A percentile compares a stretch with the other conserved stretches of the same genome.
Evolutionary conservation across 2,113 vertebrate genomes (phyloP).

Genomic region (Myanophis thanlyinensis): DNA sequence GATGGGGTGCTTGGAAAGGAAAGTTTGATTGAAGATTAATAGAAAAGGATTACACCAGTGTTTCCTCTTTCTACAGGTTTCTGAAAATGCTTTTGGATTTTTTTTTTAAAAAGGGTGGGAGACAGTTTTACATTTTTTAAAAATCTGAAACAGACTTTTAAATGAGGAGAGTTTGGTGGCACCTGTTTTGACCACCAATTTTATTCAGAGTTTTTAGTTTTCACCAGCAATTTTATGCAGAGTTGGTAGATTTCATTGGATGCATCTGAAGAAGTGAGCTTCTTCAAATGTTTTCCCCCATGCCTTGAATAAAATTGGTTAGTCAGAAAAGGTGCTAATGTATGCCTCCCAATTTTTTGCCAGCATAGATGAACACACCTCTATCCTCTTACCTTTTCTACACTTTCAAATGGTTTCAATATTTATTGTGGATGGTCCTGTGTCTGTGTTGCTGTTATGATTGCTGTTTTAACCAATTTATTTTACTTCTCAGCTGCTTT

Average conservation of each 20-base stretch:
- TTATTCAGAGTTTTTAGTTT: background rate
- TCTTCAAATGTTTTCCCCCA: no score
- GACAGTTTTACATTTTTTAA: background rate
- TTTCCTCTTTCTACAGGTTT: background rate
- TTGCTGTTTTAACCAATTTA: background rate
- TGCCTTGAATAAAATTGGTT: background rate
- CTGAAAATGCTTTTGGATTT: background rate
- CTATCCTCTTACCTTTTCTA: background rate
- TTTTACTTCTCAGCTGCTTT: background rate
- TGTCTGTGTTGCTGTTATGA: background rate
- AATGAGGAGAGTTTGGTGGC: background rate
- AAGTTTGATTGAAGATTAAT: background rate
- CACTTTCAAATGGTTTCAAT: background rate
- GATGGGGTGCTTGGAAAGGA: background rate
- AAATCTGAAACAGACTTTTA: background rate
- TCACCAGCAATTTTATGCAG: background rate
- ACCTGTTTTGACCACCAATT: background rate
- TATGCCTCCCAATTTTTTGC: background rate
- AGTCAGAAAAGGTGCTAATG: background rate
- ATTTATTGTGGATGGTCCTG: background rate
- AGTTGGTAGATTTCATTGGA: background rate
- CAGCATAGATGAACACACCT: background rate
- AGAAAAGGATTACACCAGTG: background rate
- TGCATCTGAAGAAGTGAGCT: background rate
- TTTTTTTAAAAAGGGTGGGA: background rate